A percentile compares a stretch with the other conserved stretches of the same genome.
phyloP scores from a whole-genome alignment of 2,888 invertebrate species.

The Cremastinae sp. region DNA sequence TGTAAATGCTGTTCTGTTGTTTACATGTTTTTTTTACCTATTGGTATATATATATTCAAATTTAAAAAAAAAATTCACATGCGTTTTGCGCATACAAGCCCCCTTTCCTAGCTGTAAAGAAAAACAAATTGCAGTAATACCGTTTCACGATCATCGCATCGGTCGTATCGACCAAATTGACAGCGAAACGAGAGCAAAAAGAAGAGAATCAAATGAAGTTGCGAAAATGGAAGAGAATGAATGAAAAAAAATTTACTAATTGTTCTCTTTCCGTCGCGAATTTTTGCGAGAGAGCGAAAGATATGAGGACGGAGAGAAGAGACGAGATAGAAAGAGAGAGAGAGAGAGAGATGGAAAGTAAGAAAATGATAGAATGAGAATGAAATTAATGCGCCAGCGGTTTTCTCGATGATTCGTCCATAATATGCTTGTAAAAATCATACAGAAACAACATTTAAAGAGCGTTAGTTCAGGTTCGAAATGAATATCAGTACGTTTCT shows the following conservation, averaged over 20 bases:
- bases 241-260: slow-evolving; percentile 14
- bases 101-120: slow-evolving; percentile 79
- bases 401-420: slow-evolving; percentile 22
- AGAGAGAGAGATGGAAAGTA: slow-evolving; percentile 28
- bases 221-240: slow-evolving; percentile 40
- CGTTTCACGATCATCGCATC: slow-evolving; percentile 64
- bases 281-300: slow-evolving; percentile 1
- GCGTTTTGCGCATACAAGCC: slow-evolving; percentile 75
- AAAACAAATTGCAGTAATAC: slow-evolving; percentile 65
- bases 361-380: slow-evolving; percentile 52
- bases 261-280: not conserved
- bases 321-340: slow-evolving; percentile 61
- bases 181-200: slow-evolving; percentile 43
- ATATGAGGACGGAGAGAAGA: not conserved
- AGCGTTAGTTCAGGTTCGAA: slow-evolving; percentile 51
- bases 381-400: slow-evolving; percentile 15
- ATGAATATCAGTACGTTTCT: slow-evolving; percentile 31
- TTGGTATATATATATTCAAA: slow-evolving; percentile 69
- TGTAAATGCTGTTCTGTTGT: slow-evolving; percentile 60
- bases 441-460: slow-evolving; percentile 37
- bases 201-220: slow-evolving; percentile 64
- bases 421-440: slow-evolving; percentile 31
- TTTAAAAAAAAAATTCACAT: slow-evolving; percentile 70
- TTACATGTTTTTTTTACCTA: slow-evolving; percentile 62
- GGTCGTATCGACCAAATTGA: slow-evolving; percentile 58